Base-by-base conservation (phyloP, 2,797 vertebrate genomes). In the Gymnodraco acuticeps region DNA sequence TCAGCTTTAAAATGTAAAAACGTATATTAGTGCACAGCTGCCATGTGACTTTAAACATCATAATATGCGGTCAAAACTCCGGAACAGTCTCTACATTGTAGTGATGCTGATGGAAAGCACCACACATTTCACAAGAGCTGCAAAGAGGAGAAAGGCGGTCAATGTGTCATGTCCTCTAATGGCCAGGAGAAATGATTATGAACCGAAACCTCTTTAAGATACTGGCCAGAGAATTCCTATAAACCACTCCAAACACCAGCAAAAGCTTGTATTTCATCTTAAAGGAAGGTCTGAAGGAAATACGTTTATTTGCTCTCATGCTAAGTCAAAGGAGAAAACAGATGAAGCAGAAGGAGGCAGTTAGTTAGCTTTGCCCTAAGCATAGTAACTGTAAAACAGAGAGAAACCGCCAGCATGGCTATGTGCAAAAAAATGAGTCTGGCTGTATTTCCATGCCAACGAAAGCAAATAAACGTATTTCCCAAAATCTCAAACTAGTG, bases 1-100 rank as follows among this genome's bases (percentile, higher is more conserved):
- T 61, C 31, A 15, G 41, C 72, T 78, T 76, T 63, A 19, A 73
- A 19, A 42, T 48, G 43, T 4, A 47, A 12, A 72, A 19, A 33
- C 12, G 61, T n/a, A 8, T 13, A 58, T 65, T 45, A 45, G 64
- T 43, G 19, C 64, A 48, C 59, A 52, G 19, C 11, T 59, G 59
- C 38, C 7, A 0, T 31, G 33, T 7, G 45, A 4, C 6, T 54
- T 16, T 31, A 67, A 61, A 31, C 27, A 77, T 45, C 5, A 9
- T 3, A 41, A 19, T 47, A 16, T 41, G 31, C 48, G 11, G 16
- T 41, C 17, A 68, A 65, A 9, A 31, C 27, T 38, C 38, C 16
- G 3, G 43, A 48, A 38, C 56, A 46, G 48, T 64, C 10, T 12
- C 17, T 46, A 20, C 31, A 4, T n/a, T 70, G 42, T n/a, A 43